Conservation (phyloP, 2,888 invertebrate species). For the Callimorpha dominula region DNA sequence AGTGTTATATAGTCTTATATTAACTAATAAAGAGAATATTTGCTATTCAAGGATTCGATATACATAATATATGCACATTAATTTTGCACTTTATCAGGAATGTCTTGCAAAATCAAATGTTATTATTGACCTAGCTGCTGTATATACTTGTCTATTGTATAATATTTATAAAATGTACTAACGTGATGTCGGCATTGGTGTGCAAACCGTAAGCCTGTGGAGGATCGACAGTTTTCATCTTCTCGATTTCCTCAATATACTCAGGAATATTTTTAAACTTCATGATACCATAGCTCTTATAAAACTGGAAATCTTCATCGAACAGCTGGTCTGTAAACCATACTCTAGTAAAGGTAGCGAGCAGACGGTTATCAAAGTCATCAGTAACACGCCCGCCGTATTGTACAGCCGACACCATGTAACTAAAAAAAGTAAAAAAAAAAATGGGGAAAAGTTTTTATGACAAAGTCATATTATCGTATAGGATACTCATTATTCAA, state of each 20-base stretch:
- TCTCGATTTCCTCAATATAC: slow-evolving; percentile 91
- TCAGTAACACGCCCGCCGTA: slow-evolving; percentile 97
- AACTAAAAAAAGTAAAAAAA: slow-evolving; percentile 76
- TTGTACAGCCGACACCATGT: slow-evolving; percentile 96
- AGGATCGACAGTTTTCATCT: slow-evolving; percentile 91
- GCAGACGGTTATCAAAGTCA: slow-evolving; percentile 94
- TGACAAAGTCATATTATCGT: background rate
- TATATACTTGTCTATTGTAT: background rate
- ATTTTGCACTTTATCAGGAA: no score
- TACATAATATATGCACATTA: no score
- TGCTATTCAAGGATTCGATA: no score
- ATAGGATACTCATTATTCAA: background rate
- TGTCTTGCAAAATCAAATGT: no score
- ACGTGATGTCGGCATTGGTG: slow-evolving; percentile 96
- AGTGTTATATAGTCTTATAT: no score
- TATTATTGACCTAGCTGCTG: background rate
- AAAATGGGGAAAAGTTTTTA: background rate
- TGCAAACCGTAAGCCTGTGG: slow-evolving; percentile 96
- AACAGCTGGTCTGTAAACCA: slow-evolving; percentile 94
- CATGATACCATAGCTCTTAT: slow-evolving; percentile 91
- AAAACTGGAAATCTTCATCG: slow-evolving; percentile 91
- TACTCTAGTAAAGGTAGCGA: slow-evolving; percentile 91
- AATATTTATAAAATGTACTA: slow-evolving; percentile 50
- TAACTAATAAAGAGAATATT: no score
- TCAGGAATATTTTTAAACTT: slow-evolving; percentile 90